Base-by-base conservation (phyloP, 2,797 vertebrate genomes). In the Mergus octosetaceus region DNA sequence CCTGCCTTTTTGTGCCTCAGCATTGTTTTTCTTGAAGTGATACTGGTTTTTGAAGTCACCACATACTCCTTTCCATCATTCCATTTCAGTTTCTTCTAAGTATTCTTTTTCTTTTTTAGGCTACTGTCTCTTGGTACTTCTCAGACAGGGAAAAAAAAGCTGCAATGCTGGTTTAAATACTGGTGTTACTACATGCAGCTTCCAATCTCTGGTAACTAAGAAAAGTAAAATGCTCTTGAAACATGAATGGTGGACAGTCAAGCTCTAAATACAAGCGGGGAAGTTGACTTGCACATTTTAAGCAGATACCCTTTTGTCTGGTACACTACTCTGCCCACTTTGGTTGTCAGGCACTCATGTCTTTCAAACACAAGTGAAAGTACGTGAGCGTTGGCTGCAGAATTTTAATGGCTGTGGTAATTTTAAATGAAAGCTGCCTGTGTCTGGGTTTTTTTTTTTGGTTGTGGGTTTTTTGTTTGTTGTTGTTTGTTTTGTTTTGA, bases 321-420 rank as follows among this genome's bases (percentile, higher is more conserved):
- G 20, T 76, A 24, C 5, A 11, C 61, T 74, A 2, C 18, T 16
- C n/a, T 89, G 89, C 66, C n/a, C 68, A 24, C 68, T 86, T 84
- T 14, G 18, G 43, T 91, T 93, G 62, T 81, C 85, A 87, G 82
- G 56, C 85, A 56, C 93, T 92, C 65, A 56, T 87, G 45, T 87
- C 85, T 90, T 91, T 93, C 81, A 87, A n/a, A 61, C 54, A 84
- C 82, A 93, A 96, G 72, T 92, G 93, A 68, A 89, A 92, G 65
- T 91, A 92, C 27, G 3, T 90, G 75, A 87, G 61, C 38, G 91
- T 53, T 92, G 70, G 74, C 89, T 84, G 77, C 53, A 86, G 85
- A 90, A 94, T 95, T 85, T 88, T 92, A 90, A 94, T 94, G 85
- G 79, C 92, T 86, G 13, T 45, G 54, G 66, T 83, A 22, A 38